These are phyloP conservation scores for Subanguina moxae DNA, from an alignment of 1,140 invertebrate genomes.

Conservation along the genomic window DNA sequence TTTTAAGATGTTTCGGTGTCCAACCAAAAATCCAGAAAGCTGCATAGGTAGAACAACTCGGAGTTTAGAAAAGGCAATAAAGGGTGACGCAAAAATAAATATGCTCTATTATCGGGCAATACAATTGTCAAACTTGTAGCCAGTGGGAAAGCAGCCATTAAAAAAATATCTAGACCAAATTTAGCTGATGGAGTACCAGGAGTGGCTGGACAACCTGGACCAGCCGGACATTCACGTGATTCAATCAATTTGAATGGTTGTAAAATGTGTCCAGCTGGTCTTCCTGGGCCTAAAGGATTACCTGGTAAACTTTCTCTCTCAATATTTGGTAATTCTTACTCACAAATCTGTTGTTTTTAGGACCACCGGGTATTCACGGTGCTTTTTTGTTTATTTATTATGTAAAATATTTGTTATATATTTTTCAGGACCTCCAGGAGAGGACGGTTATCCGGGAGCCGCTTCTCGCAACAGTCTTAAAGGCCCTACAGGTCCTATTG, in stretches of 20 bases:
- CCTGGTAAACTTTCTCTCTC: background rate
- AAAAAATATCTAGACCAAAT: too few species aligned
- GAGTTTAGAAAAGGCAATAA: too few species aligned
- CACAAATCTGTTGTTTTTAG: background rate
- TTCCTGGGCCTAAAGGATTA: constrained; percentile 1
- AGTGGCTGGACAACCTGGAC: background rate
- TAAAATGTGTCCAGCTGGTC: constrained; percentile 17
- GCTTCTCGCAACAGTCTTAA: background rate
- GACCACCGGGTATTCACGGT: background rate
- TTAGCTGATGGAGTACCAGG: constrained; percentile 9
- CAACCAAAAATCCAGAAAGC: too few species aligned
- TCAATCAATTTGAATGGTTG: constrained; percentile 4
- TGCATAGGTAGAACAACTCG: too few species aligned
- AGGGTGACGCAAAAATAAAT: too few species aligned
- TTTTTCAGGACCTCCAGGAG: constrained; percentile 10
- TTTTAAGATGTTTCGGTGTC: too few species aligned
- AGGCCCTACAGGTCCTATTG: constrained; percentile 12
- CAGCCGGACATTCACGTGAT: background rate
- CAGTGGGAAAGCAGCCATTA: too few species aligned
- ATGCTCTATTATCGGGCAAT: too few species aligned
- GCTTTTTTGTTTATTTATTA: background rate
- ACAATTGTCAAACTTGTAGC: too few species aligned
- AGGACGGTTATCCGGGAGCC: constrained; percentile 9
- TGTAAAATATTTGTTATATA: background rate
- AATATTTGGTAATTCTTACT: too few species aligned